A percentile compares a stretch with the other conserved stretches of the same genome.
phyloP scores from a whole-genome alignment of 2,797 vertebrate genomes.

The Lutra lutra region DNA sequence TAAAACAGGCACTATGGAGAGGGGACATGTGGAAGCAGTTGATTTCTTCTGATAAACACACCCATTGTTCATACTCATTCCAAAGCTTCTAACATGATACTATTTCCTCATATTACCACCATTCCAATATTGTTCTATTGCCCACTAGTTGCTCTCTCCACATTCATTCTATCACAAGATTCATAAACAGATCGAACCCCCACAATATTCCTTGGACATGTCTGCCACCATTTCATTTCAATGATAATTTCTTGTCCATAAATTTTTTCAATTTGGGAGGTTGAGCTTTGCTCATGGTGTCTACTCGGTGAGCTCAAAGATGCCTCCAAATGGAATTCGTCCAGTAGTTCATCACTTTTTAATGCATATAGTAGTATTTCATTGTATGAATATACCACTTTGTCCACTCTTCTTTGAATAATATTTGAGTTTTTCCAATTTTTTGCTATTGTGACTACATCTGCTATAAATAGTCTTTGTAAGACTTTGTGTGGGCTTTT shows the following conservation, averaged over 20 bases:
- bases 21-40: too few species aligned
- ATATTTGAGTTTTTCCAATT: not conserved
- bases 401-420: not conserved
- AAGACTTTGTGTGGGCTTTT: not conserved
- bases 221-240: not conserved
- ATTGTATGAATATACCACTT: not conserved
- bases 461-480: not conserved
- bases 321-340: not conserved
- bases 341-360: not conserved
- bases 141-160: not conserved
- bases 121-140: not conserved
- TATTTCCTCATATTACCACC: constrained; percentile 96
- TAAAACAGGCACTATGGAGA: not conserved
- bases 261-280: not conserved
- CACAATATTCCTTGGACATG: not conserved
- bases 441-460: not conserved
- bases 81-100: constrained; percentile 97
- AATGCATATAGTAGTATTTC: not conserved
- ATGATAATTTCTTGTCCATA: not conserved
- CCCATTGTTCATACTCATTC: constrained; percentile 91
- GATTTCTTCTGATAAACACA: not conserved
- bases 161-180: not conserved
- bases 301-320: not conserved
- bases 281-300: too few species aligned
- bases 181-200: not conserved